Evolutionary conservation across 2,113 vertebrate genomes (phyloP).

Genomic region (Phocoena phocoena): DNA sequence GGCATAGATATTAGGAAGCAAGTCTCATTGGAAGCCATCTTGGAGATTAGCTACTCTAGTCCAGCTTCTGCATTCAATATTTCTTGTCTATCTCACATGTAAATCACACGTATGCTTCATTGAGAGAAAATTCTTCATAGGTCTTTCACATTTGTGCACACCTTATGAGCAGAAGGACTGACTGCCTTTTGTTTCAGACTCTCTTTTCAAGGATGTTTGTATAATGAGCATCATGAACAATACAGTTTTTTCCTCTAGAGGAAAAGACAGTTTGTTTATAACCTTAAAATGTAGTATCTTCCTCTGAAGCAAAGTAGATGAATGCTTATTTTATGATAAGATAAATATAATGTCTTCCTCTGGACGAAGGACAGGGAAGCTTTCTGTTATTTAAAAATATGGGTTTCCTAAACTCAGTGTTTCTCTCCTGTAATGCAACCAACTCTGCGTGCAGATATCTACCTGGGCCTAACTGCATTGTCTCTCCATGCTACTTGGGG

Average conservation of each 20-base stretch:
- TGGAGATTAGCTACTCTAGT: too few species aligned
- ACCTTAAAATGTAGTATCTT: not conserved
- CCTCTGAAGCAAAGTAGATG: not conserved
- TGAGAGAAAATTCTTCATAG: not conserved
- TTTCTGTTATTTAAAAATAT: not conserved
- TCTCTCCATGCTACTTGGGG: not conserved
- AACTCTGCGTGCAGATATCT: not conserved
- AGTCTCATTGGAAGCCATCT: not conserved
- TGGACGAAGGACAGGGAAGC: not conserved
- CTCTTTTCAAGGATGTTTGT: not conserved
- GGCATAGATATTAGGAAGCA: not conserved
- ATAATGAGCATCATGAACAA: not conserved
- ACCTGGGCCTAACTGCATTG: not conserved
- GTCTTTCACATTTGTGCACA: too few species aligned
- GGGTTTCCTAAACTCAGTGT: too few species aligned
- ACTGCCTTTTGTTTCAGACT: not conserved
- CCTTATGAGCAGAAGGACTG: not conserved
- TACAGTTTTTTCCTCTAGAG: not conserved
- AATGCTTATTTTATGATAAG: not conserved
- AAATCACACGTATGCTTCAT: not conserved
- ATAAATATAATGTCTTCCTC: not conserved
- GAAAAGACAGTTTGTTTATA: not conserved
- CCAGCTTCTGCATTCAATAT: accelerated
- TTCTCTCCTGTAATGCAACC: not conserved
- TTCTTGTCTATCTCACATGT: not conserved